A percentile compares a stretch with the other conserved stretches of the same genome.
Evolutionary conservation across 2,797 vertebrate species (phyloP).

Genomic region (Percopsis omiscomaycus): DNA sequence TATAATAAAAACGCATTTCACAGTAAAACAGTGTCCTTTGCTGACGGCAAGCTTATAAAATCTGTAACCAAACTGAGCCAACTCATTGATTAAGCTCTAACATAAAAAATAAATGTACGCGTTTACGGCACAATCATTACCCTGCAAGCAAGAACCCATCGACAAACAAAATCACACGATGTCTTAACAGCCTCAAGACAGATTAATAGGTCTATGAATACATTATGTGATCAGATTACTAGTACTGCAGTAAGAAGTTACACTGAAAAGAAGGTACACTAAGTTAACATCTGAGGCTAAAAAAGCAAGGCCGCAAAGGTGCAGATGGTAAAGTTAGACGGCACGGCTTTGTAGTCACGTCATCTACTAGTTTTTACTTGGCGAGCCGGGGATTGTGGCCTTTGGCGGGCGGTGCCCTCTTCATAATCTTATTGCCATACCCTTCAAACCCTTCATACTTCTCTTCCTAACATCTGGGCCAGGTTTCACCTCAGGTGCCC

Average conservation of each 20-base stretch:
- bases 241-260: slow-evolving; percentile 22
- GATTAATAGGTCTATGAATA: slow-evolving; percentile 18
- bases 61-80: not conserved
- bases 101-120: not conserved
- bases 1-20: not conserved
- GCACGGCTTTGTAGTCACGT: slow-evolving; percentile 42
- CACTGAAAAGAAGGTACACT: not conserved
- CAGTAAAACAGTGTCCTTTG: slow-evolving; percentile 4
- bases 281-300: slow-evolving; percentile 17
- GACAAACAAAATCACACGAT: slow-evolving; percentile 25
- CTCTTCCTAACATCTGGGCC: no score
- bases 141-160: slow-evolving; percentile 3
- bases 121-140: not conserved
- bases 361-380: slow-evolving; percentile 36
- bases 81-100: not conserved
- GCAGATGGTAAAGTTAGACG: slow-evolving; percentile 21
- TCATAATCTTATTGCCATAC: no score
- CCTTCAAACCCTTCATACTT: no score
- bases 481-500: no score
- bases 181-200: slow-evolving; percentile 20
- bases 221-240: slow-evolving; percentile 28
- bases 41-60: slow-evolving; percentile 7
- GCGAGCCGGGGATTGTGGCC: slow-evolving; percentile 32
- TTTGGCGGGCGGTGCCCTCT: no score
- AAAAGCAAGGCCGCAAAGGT: slow-evolving; percentile 10